Evolutionary conservation across 2,797 vertebrate genomes (phyloP), one percentile per base, ranked within the genome.

Genomic region (Dallia pectoralis): DNA sequence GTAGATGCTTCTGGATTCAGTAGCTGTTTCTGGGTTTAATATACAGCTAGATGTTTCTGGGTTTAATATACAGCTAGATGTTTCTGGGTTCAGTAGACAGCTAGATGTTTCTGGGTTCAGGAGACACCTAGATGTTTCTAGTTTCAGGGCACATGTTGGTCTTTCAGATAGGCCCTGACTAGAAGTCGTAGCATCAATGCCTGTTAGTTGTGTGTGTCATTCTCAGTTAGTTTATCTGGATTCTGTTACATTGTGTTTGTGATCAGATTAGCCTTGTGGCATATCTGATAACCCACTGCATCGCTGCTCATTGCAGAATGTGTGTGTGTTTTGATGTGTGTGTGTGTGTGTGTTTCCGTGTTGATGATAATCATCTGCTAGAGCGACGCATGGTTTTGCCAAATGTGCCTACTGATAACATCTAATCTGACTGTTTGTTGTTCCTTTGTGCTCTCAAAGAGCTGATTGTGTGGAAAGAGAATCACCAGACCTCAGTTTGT

Each of bases 381-480:
- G 75, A 76, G 83, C 81, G 11, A 77, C 77, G 75, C 74, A 75
- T 84, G 62, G 79, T 74, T 71, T 76, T 70, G 80, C 80, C 74
- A 81, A 82, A 75, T 81, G 83, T 78, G 87, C 86, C 83, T 86
- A 74, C 44, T 84, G 90, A 94, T 92, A 80, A 73, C 70, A 91
- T 94, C 93, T 92, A 82, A 91, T 93, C 92, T 85, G 86, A 89
- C 89, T 80, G 73, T 88, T 89, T 91, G 91, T 93, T 91, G 88
- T 89, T 79, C 74, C 80, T 82, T 85, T 90, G 84, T 87, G 90
- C 84, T 85, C 85, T 79, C 82, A 86, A 73, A 75, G 86, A 86
- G 86, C 85, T 76, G 80, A 87, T 87, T 89, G 80, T 77, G 80
- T 82, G 83, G 84, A 88, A 84, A 89, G 84, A 82, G 80, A 89